Evolutionary conservation across 2,888 invertebrate genomes (phyloP).

Genomic region (Malthinus flaveolus): DNA sequence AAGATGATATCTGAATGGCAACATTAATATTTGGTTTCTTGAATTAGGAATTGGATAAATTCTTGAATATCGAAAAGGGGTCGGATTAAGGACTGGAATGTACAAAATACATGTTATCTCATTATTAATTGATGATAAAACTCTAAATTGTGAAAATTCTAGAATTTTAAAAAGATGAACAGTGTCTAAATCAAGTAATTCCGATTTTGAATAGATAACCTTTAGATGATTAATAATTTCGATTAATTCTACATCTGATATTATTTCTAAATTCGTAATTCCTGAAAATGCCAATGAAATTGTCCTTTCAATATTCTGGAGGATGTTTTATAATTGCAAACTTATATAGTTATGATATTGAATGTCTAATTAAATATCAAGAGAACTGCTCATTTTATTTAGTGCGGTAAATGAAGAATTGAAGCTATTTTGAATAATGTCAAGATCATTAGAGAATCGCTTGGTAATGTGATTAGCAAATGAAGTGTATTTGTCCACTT

Average conservation of each 20-base stretch:
- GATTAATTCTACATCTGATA: conserved; percentile 5
- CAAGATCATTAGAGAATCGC: conserved; percentile 14
- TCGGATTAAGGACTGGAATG: conserved; percentile 21
- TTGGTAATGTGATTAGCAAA: conserved; percentile 26
- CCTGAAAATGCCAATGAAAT: conserved; percentile 10
- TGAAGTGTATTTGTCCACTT: conserved; percentile 19
- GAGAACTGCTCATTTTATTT: conserved; percentile 10
- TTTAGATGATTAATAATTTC: conserved; percentile 11
- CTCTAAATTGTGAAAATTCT: conserved; percentile 17
- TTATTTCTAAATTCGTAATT: conserved; percentile 12
- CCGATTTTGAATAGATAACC: conserved; percentile 6
- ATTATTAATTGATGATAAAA: conserved; percentile 1
- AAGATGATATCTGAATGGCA: conserved; percentile 21
- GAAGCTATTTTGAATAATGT: conserved; percentile 8
- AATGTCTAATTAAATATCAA: conserved; percentile 7
- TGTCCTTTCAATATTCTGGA: conserved; percentile 13
- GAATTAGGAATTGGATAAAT: conserved; percentile 24
- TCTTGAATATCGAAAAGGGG: conserved; percentile 9
- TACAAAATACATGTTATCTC: conserved; percentile 18
- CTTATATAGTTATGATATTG: conserved; percentile 20
- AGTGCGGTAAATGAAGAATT: conserved; percentile 5
- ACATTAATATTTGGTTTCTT: conserved; percentile 12
- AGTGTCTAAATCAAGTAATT: conserved; percentile 6
- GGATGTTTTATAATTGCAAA: conserved; percentile 7
- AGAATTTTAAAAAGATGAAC: conserved; percentile 12